Evolutionary conservation across 2,113 vertebrate species (phyloP), one percentile per base, ranked within the genome.

Genomic region (Varanus komodoensis): DNA sequence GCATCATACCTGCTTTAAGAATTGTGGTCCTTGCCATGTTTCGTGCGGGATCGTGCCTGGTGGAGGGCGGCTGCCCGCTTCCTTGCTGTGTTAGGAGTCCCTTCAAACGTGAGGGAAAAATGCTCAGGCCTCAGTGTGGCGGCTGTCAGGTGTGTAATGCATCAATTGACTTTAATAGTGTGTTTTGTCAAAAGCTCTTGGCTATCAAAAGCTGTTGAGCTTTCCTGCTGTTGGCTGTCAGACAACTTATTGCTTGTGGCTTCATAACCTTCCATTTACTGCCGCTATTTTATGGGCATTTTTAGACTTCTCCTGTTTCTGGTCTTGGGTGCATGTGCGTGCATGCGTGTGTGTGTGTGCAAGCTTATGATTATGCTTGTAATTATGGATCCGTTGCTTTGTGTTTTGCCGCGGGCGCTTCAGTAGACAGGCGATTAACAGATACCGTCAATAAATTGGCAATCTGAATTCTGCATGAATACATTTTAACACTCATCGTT

Each of bases 151-250:
- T 50, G 27, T 32, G 52, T 85, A 85, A 85, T 85, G 83, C 82
- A 84, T 84, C 82, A 50, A 85, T 52, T 71, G 67, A 85, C 83
- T 85, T 71, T 85, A 85, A 71, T 48, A 71, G 67, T 32, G 27
- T 71, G 67, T 85, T 85, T 85, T 85, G 64, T 50, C 38, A 50
- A 85, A 85, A 85, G 83, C 82, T 44, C 69, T 69, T 84, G 64
- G 64, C 82, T 84, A 68, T 84, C 82, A 84, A 48, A 84, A 84
- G 64, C 83, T 69, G 38, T 71, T 85, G 67, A 44, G 44, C 27
- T 85, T 71, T 85, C 32, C 67, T 71, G 38, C 48, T 85, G 67
- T 85, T 71, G 67, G 83, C 83, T 85, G 38, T 85, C 83, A 85
- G 71, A 69, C 67, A 85, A 85, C 38, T 69, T 85, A 71, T 50